Percentiles rank a stretch among this genome's conserved stretches.
These are phyloP conservation scores for Xanthorhoe designata DNA, from an alignment of 2,888 invertebrate species.

Conservation along the genomic window DNA sequence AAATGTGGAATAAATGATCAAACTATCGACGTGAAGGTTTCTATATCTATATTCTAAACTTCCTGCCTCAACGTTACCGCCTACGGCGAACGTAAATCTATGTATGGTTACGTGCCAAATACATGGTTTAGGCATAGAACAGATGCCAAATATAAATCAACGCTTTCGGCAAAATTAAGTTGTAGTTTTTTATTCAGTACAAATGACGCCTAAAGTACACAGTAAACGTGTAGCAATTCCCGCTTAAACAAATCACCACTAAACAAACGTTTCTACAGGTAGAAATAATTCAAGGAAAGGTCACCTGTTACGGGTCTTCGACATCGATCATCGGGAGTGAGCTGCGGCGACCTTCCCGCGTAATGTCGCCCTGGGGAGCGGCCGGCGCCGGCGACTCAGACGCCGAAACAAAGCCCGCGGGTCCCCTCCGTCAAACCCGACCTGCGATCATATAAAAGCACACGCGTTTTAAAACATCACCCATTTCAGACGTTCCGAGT, in stretches of 20 bases:
- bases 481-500: conserved; percentile 53
- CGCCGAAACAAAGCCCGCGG: conserved; percentile 73
- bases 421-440: conserved; percentile 71
- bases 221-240: conserved; percentile 71
- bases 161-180: conserved; percentile 41
- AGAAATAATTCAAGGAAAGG: conserved; percentile 83
- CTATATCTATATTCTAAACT: conserved; percentile 20
- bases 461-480: conserved; percentile 65
- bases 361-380: conserved; percentile 80
- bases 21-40: conserved; percentile 3
- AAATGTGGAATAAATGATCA: neutral
- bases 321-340: conserved; percentile 84
- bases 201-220: conserved; percentile 59
- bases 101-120: conserved; percentile 39
- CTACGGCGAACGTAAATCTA: conserved; percentile 38
- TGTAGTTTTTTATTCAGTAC: conserved; percentile 58
- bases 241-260: conserved; percentile 81
- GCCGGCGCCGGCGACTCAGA: conserved; percentile 64
- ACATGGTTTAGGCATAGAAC: conserved; percentile 51
- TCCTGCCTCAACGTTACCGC: conserved; percentile 29
- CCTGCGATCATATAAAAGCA: conserved; percentile 59
- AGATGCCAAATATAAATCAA: conserved; percentile 59
- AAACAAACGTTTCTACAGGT: conserved; percentile 83
- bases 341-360: conserved; percentile 76
- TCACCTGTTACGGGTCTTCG: conserved; percentile 83